phyloP scores from a whole-genome alignment of 2,888 invertebrate genomes.

The Philhelius pedissequus region DNA sequence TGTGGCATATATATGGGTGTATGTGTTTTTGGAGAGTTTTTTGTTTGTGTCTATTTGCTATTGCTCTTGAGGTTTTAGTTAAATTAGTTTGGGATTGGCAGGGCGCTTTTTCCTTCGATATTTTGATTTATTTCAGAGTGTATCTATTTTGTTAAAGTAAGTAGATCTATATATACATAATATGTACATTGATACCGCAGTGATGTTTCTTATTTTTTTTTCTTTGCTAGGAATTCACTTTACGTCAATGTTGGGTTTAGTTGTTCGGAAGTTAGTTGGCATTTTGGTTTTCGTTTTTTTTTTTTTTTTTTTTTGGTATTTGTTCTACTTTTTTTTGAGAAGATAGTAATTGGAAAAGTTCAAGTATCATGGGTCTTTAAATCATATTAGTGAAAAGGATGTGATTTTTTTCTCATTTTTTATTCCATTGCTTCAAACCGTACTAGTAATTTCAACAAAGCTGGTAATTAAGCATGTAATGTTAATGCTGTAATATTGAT shows the following conservation, averaged over 20 bases:
- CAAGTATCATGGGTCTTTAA: constrained; percentile 38
- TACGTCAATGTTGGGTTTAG: constrained; percentile 7
- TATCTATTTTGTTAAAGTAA: background rate
- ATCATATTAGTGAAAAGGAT: background rate
- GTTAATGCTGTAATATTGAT: no score
- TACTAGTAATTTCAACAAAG: no score
- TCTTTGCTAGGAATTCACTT: constrained; percentile 1
- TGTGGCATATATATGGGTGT: background rate
- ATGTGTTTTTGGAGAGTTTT: background rate
- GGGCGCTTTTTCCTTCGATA: constrained; percentile 9
- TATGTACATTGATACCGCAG: background rate
- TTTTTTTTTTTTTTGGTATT: background rate
- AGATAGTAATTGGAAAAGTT: constrained; percentile 59
- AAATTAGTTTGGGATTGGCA: constrained; percentile 43
- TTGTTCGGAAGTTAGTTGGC: background rate
- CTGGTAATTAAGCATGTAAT: no score
- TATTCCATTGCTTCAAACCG: no score
- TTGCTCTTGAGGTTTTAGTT: constrained; percentile 43
- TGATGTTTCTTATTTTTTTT: background rate
- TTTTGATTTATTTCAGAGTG: constrained; percentile 40
- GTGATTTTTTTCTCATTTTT: background rate
- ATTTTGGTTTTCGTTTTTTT: background rate
- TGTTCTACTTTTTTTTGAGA: background rate
- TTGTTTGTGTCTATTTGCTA: constrained; percentile 11
- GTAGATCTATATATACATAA: no score